Conservation (phyloP, 2,113 vertebrate genomes). For the Tetraodon nigroviridis region DNA sequence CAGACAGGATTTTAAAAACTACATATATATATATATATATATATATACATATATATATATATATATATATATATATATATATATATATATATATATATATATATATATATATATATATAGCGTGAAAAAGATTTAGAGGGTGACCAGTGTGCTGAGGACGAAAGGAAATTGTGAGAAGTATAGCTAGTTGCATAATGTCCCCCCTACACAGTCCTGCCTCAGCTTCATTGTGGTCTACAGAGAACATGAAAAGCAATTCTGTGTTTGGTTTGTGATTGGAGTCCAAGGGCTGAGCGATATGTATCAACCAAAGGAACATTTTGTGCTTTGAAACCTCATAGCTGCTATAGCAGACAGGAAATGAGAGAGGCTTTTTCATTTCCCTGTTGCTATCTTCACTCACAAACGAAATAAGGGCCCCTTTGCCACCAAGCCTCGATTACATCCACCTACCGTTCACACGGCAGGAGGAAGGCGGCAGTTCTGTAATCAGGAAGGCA, state of each 20-base stretch:
- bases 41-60: no score
- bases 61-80: no score
- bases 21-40: no score
- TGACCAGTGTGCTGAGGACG: slow-evolving; percentile 18
- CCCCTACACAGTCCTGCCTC: slow-evolving; percentile 16
- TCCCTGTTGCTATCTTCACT: slow-evolving; percentile 68
- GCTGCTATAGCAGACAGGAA: slow-evolving; percentile 69
- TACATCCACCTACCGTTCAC: slow-evolving; percentile 67
- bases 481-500: slow-evolving; percentile 69
- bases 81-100: neutral
- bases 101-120: neutral
- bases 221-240: slow-evolving; percentile 26
- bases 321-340: slow-evolving; percentile 64
- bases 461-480: slow-evolving; percentile 56
- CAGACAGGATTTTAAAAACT: slow-evolving; percentile 33
- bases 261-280: slow-evolving; percentile 58
- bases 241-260: slow-evolving; percentile 64
- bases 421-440: slow-evolving; percentile 59
- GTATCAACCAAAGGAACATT: slow-evolving; percentile 69
- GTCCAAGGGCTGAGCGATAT: slow-evolving; percentile 65
- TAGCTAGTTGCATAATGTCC: slow-evolving; percentile 40
- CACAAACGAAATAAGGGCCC: slow-evolving; percentile 68
- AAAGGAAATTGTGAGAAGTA: slow-evolving; percentile 57
- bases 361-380: slow-evolving; percentile 79
- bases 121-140: slow-evolving; percentile 22